A percentile compares a stretch with the other conserved stretches of the same genome.
Evolutionary conservation across 2,113 vertebrate species (phyloP).

Genomic region (Cheilinus undulatus): DNA sequence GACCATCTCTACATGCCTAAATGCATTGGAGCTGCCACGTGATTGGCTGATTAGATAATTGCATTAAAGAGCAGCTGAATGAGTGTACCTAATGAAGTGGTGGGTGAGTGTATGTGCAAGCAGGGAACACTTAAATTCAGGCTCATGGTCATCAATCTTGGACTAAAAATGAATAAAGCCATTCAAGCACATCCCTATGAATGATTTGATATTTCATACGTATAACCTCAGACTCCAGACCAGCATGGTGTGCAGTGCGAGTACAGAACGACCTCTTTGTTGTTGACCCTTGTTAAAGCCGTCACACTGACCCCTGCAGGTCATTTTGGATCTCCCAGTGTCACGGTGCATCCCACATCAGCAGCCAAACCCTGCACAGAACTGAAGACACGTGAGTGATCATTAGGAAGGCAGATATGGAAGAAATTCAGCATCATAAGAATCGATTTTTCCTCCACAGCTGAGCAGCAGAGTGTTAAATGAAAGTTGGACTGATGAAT

Average conservation of each 20-base stretch:
- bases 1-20: too few relatives aligned
- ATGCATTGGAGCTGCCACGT: too few relatives aligned
- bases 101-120: too few relatives aligned
- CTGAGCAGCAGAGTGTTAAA: too few relatives aligned
- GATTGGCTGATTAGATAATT: too few relatives aligned
- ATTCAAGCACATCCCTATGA: slow-evolving; percentile 5
- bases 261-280: neutral
- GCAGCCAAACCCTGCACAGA: slow-evolving; percentile 86
- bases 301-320: slow-evolving; percentile 73
- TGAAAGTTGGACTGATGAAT: too few relatives aligned
- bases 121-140: too few relatives aligned
- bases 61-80: too few relatives aligned
- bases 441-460: neutral
- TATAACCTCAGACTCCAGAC: slow-evolving; percentile 7
- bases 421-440: too few relatives aligned
- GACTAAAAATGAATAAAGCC: too few relatives aligned
- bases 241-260: slow-evolving; percentile 75
- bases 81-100: too few relatives aligned
- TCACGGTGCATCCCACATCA: slow-evolving; percentile 84
- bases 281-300: slow-evolving; percentile 51
- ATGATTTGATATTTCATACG: slow-evolving; percentile 10
- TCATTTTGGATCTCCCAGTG: slow-evolving; percentile 87
- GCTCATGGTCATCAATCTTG: too few relatives aligned
- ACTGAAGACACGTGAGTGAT: slow-evolving; percentile 84
- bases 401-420: slow-evolving; percentile 6